phyloP scores from a whole-genome alignment of 2,797 vertebrate species.

The Sebastes iracundus region DNA sequence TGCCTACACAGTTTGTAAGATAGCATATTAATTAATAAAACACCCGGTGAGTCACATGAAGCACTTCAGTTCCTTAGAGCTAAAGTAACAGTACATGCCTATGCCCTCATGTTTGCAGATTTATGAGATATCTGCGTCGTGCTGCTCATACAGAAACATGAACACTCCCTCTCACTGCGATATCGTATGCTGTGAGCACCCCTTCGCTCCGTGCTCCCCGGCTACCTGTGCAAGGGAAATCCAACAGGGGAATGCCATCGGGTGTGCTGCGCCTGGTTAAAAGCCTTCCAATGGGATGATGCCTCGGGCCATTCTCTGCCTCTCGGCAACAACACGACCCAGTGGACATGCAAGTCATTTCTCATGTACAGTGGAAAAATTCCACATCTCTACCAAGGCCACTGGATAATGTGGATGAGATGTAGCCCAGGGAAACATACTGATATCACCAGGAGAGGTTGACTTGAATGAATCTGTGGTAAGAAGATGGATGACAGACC shows the following conservation, averaged over 20 bases:
- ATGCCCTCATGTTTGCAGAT: neutral
- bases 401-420: constrained; percentile 54
- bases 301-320: constrained; percentile 54
- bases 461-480: constrained; percentile 33
- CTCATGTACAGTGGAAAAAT: constrained; percentile 45
- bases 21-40: constrained; percentile 4
- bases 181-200: constrained; percentile 1
- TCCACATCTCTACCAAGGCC: constrained; percentile 58
- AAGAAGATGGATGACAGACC: constrained; percentile 39
- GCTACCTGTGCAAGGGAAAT: constrained; percentile 48
- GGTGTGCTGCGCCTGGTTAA: constrained; percentile 41
- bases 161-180: neutral
- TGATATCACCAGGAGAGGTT: constrained; percentile 26
- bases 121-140: neutral
- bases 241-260: constrained; percentile 38
- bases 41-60: neutral
- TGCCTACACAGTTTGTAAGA: neutral
- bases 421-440: constrained; percentile 42
- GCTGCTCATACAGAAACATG: neutral
- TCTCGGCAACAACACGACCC: constrained; percentile 51
- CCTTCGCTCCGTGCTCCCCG: constrained; percentile 30
- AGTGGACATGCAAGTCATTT: constrained; percentile 53
- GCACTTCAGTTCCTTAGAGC: neutral
- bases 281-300: constrained; percentile 58
- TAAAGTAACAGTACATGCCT: neutral